Evolutionary conservation across 2,113 vertebrate genomes (phyloP), one percentile per base, ranked within the genome.

Genomic region (Cyanoramphus novaezelandiae): DNA sequence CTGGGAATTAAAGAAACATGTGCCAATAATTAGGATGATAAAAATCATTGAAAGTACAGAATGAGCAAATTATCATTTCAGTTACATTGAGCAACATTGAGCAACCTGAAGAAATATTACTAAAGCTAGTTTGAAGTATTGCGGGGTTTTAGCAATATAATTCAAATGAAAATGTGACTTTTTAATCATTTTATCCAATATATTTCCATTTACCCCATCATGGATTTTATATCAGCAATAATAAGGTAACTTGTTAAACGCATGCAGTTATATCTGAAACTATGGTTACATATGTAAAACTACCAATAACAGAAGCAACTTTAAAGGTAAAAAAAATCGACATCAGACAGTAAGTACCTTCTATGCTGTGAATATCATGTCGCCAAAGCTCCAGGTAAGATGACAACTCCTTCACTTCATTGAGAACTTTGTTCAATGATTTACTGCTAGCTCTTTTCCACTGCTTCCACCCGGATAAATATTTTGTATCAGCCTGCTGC

Each of bases 381-480:
- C 97, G 98, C 99, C 99, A 99, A 63, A 99, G 98, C 96, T 98
- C 77, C 96, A 99, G 43, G 31, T 98, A 97, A 23, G 97, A 97
- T 0, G 97, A 92, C 74, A 98, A 71, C n/a, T 97, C 98, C 0
- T 93, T 91, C 44, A 87, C 63, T 25, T 98, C 98, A 28, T 95
- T 98, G 41, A 92, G 78, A 76, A 98, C 82, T 94, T 98, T 98
- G 93, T 93, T 98, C 93, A 98, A 76, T 57, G 98, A 96, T 90
- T 98, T 98, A 78, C 91, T 95, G 59, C 97, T 97, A n/a, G 78
- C 90, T 70, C 92, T 97, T 74, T 91, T 98, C 98, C 98, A 98
- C 81, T 98, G 98, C 70, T 97, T 92, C 98, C 98, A 99, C 72
- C 74, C 96, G 35, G 97, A 96, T 80, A 94, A 97, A 19, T 47